Evolutionary conservation across 2,113 vertebrate species (phyloP), one percentile per base, ranked within the genome.

Genomic region (Zosterops pallidus): DNA sequence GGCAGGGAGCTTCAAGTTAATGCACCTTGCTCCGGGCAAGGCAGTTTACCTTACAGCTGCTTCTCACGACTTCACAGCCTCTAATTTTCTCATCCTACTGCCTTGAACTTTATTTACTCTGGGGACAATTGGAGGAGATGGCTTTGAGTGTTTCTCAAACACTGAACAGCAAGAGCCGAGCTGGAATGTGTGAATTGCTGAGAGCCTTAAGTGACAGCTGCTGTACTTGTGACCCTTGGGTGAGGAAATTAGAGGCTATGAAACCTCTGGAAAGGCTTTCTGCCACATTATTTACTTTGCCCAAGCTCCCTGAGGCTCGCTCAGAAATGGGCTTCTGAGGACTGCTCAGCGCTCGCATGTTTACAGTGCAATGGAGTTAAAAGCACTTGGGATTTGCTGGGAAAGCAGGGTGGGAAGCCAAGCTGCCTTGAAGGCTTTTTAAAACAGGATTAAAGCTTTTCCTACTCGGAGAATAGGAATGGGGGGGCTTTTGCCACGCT

Each of bases 351-450:
- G 74, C 86, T 92, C 2, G 1, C 76, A 11, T 85, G 60, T 92
- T 96, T 88, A 71, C 80, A 72, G 53, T 80, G 92, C 89, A 85
- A 94, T 50, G 92, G 92, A 95, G 92, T 95, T 96, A 95, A 95
- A 94, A 79, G 89, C 91, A 60, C 91, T 68, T 70, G 95, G 86
- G 91, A 86, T 93, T 96, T 1, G 29, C 92, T 91, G 81, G 92
- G 64, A 91, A 83, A 55, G 86, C 90, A 76, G 77, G 62, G 70
- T 93, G 84, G 74, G 70, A 96, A 89, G 77, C 47, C 55, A 85
- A 68, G 59, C 82, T 92, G 83, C 60, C 86, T 75, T 41, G 67
- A 71, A 91, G 75, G 87, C 55, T 95, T 92, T 84, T 82, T 53
- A 69, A 69, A 96, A 75, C 29, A 76, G 91, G 74, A 96, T 94